phyloP scores from a whole-genome alignment of 2,113 vertebrate genomes.

The Aleadryas rufinucha region DNA sequence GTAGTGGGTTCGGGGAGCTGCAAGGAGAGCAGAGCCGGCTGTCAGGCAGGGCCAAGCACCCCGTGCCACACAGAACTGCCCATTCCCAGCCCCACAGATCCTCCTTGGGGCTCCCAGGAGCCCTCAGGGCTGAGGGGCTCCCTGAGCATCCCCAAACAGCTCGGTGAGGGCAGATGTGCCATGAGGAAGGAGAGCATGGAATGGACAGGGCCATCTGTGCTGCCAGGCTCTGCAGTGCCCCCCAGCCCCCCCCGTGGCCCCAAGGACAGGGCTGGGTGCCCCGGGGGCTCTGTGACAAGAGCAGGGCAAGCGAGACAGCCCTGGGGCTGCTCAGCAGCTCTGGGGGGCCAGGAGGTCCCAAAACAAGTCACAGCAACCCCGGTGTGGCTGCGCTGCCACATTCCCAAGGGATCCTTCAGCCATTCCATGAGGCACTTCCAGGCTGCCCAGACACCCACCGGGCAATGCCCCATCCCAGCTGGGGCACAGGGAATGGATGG shows the following conservation, averaged over 20 bases:
- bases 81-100: rapidly evolving
- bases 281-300: background rate
- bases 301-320: background rate
- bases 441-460: rapidly evolving
- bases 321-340: background rate
- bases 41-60: background rate
- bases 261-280: background rate
- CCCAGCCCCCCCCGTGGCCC: rapidly evolving
- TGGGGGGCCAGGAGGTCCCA: background rate
- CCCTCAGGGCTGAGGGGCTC: background rate
- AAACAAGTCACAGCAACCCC: background rate
- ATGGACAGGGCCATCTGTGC: background rate
- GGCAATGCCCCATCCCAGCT: background rate
- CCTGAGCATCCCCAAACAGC: background rate
- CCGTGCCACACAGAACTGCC: rapidly evolving
- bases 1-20: constrained; percentile 88
- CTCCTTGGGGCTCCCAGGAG: background rate
- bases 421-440: background rate
- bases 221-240: background rate
- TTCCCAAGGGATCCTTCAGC: background rate
- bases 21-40: constrained; percentile 6
- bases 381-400: rapidly evolving
- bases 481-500: background rate
- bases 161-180: background rate
- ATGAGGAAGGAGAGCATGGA: background rate